Base-by-base conservation (phyloP, 1,140 invertebrate genomes). In the Cardiocondyla obscurior region DNA sequence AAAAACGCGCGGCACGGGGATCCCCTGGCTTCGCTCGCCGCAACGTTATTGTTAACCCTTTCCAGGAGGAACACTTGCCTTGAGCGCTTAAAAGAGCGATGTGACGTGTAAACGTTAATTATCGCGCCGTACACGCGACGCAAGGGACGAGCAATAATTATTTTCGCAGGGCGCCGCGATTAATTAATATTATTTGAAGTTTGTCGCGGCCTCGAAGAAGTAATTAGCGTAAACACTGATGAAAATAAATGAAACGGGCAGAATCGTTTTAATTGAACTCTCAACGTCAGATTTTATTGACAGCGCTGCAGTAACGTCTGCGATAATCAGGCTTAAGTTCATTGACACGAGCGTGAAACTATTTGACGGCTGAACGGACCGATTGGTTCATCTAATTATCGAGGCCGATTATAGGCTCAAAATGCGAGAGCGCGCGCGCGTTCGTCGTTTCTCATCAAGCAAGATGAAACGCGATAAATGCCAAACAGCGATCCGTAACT, bases 331-430 rank as follows among this genome's bases (percentile, higher is more conserved):
- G 83, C 86, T 90, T 88, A 90, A 90, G 84, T 91, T 74, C 88
- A 88, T 89, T 90, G 89, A 90, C 90, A 89, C 84, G 86, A 85
- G 85, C 85, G 73, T 36, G 77, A 84, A 89, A 90, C 89, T 90
- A 88, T 90, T 89, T 89, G 88, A 88, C 85, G 85, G 83, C 72
- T 33, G 57, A 30, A 64, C 58, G 64, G 86, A 79, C 82, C 85
- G 88, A 91, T 90, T 90, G 87, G 83, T 87, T 85, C 86, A 90
- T 90, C 87, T 89, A 91, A 91, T 91, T 91, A 91, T 91, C 88
- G 70, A 39, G 33, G 70, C 73, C 39, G 30, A 83, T 83, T 79
- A 83, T 67, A 74, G 42, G 67, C 67, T 19, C 70, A n/a, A 81
- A 69, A 69, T 28, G n/a, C 49, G 36, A 42, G 72, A 69, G 49